Base-by-base conservation (phyloP, 2,797 vertebrate genomes). In the Lagorchestes hirsutus region DNA sequence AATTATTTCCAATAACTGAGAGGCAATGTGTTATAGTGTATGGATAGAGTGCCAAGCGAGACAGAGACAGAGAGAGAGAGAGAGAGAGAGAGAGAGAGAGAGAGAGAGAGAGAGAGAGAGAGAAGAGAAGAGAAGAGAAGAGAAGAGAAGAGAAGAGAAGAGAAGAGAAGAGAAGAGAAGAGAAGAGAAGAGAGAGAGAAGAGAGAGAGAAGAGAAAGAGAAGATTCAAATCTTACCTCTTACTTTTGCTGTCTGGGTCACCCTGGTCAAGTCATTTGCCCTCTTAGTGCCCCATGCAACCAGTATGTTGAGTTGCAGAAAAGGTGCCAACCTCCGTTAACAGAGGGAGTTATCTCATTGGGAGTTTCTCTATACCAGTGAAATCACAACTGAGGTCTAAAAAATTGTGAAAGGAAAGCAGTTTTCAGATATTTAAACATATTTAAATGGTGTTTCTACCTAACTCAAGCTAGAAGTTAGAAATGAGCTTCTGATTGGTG, bases 11-110 rank as follows among this genome's bases (percentile, higher is more conserved):
- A 74, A 40, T n/a, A 74, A 10, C 16, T 40, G 4, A 40, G 34
- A 74, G 34, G 5, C 1, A 40, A 1, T 40, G 34, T 74, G 34
- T 1, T 74, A 8, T 40, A 22, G 62, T 22, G 34, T n/a, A 40
- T n/a, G 62, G 34, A 67, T 67, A n/a, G 31, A 74, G 34, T 40
- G 62, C 14, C 62, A 40, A 40, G 34, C 2, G 62, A 5, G 16
- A 11, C 1, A 31, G 34, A 18, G 13, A 18, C 1, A 31, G 13
- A 28, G 59, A 40, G 34, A n/a, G 1, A 6, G 1, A 5, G 5
- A 5, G 4, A 2, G 13, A 34, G 2, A 34, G 59, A 13, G 8
- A 62, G 4, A 31, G 59, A 24, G 11, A 62, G 59, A 57, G 0
- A 18, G 13, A 27, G 27, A 28, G 24, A 31, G 1, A 16, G 12